Percentiles rank a stretch among this genome's conserved stretches.
Conservation (phyloP, 1,140 invertebrate genomes). For the Bacillus rossius region DNA sequence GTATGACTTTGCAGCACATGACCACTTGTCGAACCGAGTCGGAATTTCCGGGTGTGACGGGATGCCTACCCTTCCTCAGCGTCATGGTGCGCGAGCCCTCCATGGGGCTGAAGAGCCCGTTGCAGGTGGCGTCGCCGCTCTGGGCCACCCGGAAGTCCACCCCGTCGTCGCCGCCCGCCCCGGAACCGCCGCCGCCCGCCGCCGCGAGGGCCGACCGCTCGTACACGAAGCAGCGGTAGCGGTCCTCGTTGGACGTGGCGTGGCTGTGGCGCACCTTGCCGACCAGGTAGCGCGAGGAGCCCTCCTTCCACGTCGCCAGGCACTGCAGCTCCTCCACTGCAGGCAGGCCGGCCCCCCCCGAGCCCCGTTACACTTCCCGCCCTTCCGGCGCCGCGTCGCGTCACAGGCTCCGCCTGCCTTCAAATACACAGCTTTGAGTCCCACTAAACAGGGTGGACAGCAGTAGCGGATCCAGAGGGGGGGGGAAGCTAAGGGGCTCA, state of each 20-base stretch:
- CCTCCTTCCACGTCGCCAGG: slow-evolving; percentile 84
- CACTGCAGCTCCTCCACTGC: slow-evolving; percentile 83
- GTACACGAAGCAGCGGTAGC: slow-evolving; percentile 89
- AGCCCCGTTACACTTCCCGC: too few relatives aligned
- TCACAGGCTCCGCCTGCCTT: too few relatives aligned
- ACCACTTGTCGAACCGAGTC: too few relatives aligned
- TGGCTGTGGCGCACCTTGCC: slow-evolving; percentile 73
- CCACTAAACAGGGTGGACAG: too few relatives aligned
- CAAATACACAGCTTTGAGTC: too few relatives aligned
- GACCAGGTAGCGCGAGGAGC: slow-evolving; percentile 78
- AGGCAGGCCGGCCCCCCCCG: too few relatives aligned
- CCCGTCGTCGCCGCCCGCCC: slow-evolving; percentile 37
- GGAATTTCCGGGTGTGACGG: too few relatives aligned
- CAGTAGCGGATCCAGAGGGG: too few relatives aligned
- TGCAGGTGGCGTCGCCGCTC: slow-evolving; percentile 84
- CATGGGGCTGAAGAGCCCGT: slow-evolving; percentile 72
- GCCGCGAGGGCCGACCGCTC: slow-evolving; percentile 55
- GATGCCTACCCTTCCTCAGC: slow-evolving; percentile 50
- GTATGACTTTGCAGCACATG: too few relatives aligned
- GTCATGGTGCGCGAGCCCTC: slow-evolving; percentile 72
- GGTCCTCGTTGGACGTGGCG: slow-evolving; percentile 83
- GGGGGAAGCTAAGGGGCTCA: too few relatives aligned
- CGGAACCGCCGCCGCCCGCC: slow-evolving; percentile 35
- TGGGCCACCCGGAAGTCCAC: slow-evolving; percentile 76
- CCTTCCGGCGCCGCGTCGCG: too few relatives aligned